phyloP scores from a whole-genome alignment of 2,888 invertebrate species.

The Imbricaverruca yamaguchii region DNA sequence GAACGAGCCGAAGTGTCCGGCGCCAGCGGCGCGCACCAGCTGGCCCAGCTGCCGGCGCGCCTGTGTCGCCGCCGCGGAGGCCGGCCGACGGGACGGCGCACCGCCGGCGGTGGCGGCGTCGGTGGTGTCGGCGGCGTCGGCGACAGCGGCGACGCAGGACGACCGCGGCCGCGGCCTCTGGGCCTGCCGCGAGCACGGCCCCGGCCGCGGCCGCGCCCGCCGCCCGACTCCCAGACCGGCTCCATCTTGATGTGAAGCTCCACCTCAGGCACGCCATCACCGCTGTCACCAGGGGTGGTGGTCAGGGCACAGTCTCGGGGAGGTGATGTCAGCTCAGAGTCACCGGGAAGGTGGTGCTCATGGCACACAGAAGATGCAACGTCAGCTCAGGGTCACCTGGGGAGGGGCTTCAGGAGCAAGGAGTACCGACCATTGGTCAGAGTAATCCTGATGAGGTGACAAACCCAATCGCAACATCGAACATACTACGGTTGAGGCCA shows the following conservation, averaged over 20 bases:
- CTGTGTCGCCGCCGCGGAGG: neutral
- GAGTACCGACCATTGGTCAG: too few relatives aligned
- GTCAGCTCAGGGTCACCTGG: too few relatives aligned
- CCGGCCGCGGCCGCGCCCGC: neutral
- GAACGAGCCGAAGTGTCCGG: slow-evolving; percentile 8
- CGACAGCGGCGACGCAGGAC: neutral
- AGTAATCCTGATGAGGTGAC: too few relatives aligned
- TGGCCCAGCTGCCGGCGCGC: neutral
- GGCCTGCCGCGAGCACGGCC: neutral
- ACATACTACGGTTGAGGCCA: too few relatives aligned
- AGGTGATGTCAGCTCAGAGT: too few relatives aligned
- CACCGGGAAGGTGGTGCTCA: too few relatives aligned
- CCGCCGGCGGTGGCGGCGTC: neutral
- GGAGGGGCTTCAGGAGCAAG: too few relatives aligned
- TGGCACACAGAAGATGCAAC: too few relatives aligned
- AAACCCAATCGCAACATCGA: too few relatives aligned
- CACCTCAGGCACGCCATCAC: slow-evolving; percentile 18
- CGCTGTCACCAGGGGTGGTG: neutral
- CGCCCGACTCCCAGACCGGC: neutral
- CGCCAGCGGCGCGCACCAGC: neutral
- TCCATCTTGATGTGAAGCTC: slow-evolving; percentile 18
- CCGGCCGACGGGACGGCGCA: neutral
- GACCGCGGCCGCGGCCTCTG: too few relatives aligned
- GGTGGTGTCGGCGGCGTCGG: too few relatives aligned
- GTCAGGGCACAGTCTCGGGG: too few relatives aligned